phyloP scores from a whole-genome alignment of 1,140 invertebrate genomes.

The Bombus cullumanus region DNA sequence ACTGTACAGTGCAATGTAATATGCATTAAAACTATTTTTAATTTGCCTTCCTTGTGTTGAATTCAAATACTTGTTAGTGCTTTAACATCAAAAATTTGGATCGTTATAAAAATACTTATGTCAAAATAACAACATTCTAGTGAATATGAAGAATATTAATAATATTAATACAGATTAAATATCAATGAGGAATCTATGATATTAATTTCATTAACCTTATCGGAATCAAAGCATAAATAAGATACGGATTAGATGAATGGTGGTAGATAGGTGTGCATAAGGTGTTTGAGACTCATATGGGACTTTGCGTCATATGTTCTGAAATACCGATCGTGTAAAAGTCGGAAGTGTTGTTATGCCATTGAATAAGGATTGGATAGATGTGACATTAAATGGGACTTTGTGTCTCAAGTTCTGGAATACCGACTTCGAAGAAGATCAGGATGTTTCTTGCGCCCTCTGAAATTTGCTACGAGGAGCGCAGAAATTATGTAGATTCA shows the following conservation, averaged over 20 bases:
- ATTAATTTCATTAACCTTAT: neutral
- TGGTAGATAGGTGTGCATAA: too few relatives aligned
- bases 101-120: neutral
- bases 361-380: neutral
- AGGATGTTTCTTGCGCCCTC: too few relatives aligned
- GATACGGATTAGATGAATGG: neutral
- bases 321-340: neutral
- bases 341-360: neutral
- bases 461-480: too few relatives aligned
- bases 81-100: neutral
- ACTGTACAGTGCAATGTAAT: neutral
- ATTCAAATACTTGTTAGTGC: neutral
- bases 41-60: neutral
- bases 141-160: neutral
- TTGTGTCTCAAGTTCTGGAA: too few relatives aligned
- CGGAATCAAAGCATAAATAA: neutral
- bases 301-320: neutral
- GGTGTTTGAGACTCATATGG: neutral
- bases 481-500: too few relatives aligned
- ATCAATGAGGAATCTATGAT: neutral
- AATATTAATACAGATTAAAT: neutral
- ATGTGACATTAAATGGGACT: too few relatives aligned
- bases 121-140: neutral
- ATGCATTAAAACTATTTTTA: neutral
- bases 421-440: too few relatives aligned